Conservation (phyloP, 2,888 invertebrate genomes). For the Steinernema carpocapsae region DNA sequence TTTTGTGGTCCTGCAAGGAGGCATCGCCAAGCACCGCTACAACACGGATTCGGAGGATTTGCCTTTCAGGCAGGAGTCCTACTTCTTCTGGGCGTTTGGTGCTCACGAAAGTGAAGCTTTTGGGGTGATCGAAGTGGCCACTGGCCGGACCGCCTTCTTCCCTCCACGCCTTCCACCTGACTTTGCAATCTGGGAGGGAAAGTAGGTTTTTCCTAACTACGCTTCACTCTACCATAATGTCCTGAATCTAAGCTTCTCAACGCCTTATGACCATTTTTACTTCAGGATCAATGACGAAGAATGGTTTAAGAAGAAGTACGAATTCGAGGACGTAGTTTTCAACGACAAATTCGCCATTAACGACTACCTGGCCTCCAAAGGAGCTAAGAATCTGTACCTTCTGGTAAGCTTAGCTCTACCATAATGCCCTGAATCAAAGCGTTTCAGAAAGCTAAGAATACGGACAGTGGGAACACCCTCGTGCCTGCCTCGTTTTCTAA, state of each 20-base stretch:
- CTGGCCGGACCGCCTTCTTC: conserved; percentile 78
- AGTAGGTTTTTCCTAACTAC: too few species aligned
- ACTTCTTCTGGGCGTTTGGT: conserved; percentile 94
- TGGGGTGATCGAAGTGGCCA: conserved; percentile 74
- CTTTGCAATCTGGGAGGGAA: conserved; percentile 94
- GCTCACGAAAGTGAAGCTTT: conserved; percentile 89
- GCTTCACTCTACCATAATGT: too few species aligned
- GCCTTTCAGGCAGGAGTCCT: conserved; percentile 84
- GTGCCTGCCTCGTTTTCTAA: conserved; percentile 83
- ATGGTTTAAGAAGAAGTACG: conserved; percentile 82
- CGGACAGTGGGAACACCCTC: conserved; percentile 83
- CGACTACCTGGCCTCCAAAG: conserved; percentile 28
- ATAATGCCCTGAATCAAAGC: too few species aligned
- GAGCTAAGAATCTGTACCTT: neutral
- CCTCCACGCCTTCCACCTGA: conserved; percentile 83
- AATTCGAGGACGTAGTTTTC: conserved; percentile 78
- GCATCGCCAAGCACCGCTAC: conserved; percentile 61
- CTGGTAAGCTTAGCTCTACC: too few species aligned
- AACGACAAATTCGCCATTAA: conserved; percentile 47
- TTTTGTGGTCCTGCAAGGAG: conserved; percentile 62
- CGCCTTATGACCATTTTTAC: too few species aligned
- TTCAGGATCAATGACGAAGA: conserved; percentile 75
- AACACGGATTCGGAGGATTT: conserved; percentile 66
- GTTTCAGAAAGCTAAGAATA: conserved; percentile 81
- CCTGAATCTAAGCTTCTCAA: too few species aligned